Conservation (phyloP, 2,888 invertebrate genomes). For the Oligia strigilis region DNA sequence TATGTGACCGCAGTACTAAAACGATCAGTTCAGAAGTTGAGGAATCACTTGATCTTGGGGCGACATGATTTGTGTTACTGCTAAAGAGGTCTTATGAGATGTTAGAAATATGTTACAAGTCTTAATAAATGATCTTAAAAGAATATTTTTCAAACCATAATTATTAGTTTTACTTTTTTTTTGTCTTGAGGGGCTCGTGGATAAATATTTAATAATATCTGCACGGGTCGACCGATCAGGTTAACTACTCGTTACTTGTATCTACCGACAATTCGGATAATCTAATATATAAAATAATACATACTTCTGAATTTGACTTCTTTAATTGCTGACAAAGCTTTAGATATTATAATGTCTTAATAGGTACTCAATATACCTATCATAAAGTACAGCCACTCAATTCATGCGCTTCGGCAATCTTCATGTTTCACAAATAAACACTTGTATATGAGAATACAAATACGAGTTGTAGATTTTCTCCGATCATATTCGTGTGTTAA, state of each 20-base stretch:
- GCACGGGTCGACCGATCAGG: too few species aligned
- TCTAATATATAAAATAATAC: background rate
- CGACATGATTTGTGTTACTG: conserved; percentile 8
- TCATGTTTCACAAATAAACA: background rate
- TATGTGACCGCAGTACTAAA: conserved; percentile 16
- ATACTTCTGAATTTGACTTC: conserved; percentile 13
- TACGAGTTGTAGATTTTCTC: background rate
- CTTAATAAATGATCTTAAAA: too few species aligned
- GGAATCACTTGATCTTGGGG: conserved; percentile 20
- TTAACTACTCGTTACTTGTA: background rate
- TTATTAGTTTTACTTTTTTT: background rate
- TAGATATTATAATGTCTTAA: background rate
- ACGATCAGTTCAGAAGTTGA: conserved; percentile 35
- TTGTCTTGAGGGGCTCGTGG: too few species aligned
- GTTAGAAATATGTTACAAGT: background rate
- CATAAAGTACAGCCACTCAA: background rate
- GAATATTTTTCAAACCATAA: too few species aligned
- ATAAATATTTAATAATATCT: too few species aligned
- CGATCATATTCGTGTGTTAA: background rate
- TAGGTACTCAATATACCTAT: background rate
- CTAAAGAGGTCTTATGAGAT: background rate
- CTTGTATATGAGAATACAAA: background rate
- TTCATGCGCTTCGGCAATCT: background rate
- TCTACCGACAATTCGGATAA: background rate
- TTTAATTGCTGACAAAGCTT: background rate